Base-by-base conservation (phyloP, 2,888 invertebrate species). In the Cepaea hortensis region DNA sequence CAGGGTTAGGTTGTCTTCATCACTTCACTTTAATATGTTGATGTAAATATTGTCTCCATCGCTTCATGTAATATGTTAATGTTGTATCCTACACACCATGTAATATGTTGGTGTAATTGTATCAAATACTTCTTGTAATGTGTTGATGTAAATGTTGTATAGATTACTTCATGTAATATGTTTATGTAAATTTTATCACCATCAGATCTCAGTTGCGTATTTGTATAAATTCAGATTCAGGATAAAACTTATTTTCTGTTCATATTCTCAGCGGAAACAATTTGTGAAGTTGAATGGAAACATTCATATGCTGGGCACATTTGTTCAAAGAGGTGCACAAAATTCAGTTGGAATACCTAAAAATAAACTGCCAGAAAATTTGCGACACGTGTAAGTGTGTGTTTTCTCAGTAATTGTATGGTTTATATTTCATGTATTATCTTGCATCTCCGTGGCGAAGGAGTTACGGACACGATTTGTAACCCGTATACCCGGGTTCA, bases 261-360 rank as follows among this genome's bases (percentile, higher is more conserved):
- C 50, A 48, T 85, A 86, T 79, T 81, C 70, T 91, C 91, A 95
- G 94, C 90, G 95, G 84, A 85, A 92, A 65, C 90, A 91, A 91
- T 98, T 99, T 80, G 98, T 99, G 0, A 95, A 96, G 0, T 95
- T 99, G 48, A 99, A 98, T 93, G 97, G 98, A 93, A 95, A 96
- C 83, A 98, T 98, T 88, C 95, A 98, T 85, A 91, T 95, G 93
- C 87, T 94, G 11, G 94, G 95, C 11, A 93, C 93, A 15, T 91
- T 91, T 81, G 95, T 95, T 89, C 91, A 93, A 90, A 92, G 94
- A 85, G 92, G 92, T 9, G 90, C 93, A 9, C 93, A 94, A 73
- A 90, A 91, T 13, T 96, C 97, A 0, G 95, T 97, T 84, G 94
- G 96, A 46, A 96, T 98, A 13, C 95, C 96, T 0, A 96, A 96